phyloP scores from a whole-genome alignment of 2,888 invertebrate species.

The Chromoteleia sp. region DNA sequence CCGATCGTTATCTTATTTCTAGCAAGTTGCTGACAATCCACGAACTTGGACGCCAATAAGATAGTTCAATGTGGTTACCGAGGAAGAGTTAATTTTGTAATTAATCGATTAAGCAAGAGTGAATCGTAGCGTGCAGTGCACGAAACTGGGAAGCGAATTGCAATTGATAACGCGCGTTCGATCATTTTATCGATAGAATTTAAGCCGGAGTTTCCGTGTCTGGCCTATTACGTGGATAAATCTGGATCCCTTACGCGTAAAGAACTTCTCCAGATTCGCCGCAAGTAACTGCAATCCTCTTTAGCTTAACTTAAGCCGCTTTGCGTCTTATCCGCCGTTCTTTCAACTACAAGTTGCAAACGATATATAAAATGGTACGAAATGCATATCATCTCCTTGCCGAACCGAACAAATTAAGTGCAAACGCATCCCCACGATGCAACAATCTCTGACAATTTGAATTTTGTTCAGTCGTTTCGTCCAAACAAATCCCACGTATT shows the following conservation, averaged over 20 bases:
- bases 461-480: no score
- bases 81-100: no score
- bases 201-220: constrained; percentile 18
- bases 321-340: constrained; percentile 68
- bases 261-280: constrained; percentile 75
- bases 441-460: no score
- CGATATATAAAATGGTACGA: constrained; percentile 61
- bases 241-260: constrained; percentile 64
- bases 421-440: no score
- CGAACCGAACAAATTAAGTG: constrained; percentile 25
- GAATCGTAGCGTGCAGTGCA: no score
- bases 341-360: constrained; percentile 53
- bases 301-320: constrained; percentile 76
- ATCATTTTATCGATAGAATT: constrained; percentile 7
- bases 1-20: no score
- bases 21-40: no score
- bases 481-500: no score
- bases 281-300: constrained; percentile 75
- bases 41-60: no score
- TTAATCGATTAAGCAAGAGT: no score
- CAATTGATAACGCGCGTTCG: constrained; percentile 7
- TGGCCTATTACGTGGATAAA: constrained; percentile 38
- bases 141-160: neutral
- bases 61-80: no score
- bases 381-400: constrained; percentile 48